Evolutionary conservation across 2,888 invertebrate genomes (phyloP), one percentile per base, ranked within the genome.

Genomic region (Stratiomys singularior): DNA sequence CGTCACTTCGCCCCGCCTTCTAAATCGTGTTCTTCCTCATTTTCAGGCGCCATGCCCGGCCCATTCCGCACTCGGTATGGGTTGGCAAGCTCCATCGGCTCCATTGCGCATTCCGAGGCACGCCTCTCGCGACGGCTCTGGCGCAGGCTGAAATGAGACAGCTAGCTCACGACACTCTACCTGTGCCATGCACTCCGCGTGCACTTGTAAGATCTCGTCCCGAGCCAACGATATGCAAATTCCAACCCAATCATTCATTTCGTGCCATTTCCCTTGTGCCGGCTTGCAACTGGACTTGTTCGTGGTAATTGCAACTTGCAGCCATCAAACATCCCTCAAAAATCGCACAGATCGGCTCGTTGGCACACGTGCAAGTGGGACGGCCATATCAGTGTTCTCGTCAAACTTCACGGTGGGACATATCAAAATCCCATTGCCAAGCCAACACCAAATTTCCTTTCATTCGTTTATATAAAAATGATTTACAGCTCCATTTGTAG

Each of bases 401-500:
- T 74, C 58, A 74, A 74, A 60, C 47, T 60, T 58, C 52, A 74
- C 58, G 74, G 74, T 74, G 74, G 74, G 58, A 74, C 74, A 74
- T 58, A 74, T 74, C 60, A 74, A 74, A 74, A 23, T 74, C 60
- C 44, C 60, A 74, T 74, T 58, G 74, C 60, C 72, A 44, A n/a
- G 23, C 56, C 60, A 25, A 21, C 60, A 15, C 58, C 37, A 56
- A 72, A 52, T 72, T 66, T 66, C 30, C 37, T 37, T 69, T 47
- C 69, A 69, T 69, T 74, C 74, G 58, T 37, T 60, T 58, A 37
- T 23, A 60, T 30, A 44, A 60, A 74, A 74, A 74, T 74, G 74
- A 74, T 74, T 74, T 74, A 74, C 74, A 37, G 74, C 60, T 74
- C 74, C 37, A 74, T 60, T 74, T 74, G 74, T 74, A 74, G 74